Evolutionary conservation across 1,140 invertebrate genomes (phyloP).

Genomic region (Andrena cerasifolii): DNA sequence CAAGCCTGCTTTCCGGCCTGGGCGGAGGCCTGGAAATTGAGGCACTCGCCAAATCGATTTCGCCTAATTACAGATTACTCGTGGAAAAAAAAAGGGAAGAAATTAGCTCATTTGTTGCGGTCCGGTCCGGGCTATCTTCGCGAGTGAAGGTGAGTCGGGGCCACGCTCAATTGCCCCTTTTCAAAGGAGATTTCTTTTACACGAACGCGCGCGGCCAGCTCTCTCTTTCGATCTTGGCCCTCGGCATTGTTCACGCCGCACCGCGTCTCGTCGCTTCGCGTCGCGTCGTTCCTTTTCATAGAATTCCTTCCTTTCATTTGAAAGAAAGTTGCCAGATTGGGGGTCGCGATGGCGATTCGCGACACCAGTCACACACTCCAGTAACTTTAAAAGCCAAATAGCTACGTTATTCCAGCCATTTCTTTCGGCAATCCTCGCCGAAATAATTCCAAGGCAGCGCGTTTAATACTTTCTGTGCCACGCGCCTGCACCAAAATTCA

Average conservation of each 20-base stretch:
- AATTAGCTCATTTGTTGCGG: background rate
- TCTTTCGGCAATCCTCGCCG: background rate
- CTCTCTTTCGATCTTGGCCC: constrained; percentile 16
- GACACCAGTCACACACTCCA: background rate
- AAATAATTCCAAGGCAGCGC: background rate
- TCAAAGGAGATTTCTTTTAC: constrained; percentile 19
- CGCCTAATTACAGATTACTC: background rate
- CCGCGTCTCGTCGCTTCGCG: background rate
- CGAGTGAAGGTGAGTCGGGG: background rate
- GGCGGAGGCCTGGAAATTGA: background rate
- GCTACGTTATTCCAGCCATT: constrained; percentile 13
- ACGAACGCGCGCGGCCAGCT: constrained; percentile 24
- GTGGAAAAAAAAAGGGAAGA: background rate
- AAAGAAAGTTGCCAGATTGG: constrained; percentile 9
- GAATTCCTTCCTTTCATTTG: constrained; percentile 5
- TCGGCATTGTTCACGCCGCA: constrained; percentile 27
- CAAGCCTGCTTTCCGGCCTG: background rate
- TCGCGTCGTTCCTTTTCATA: constrained; percentile 3
- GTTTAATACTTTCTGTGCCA: background rate
- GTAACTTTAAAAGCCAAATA: background rate
- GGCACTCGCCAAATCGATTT: background rate
- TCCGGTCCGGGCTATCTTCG: background rate
- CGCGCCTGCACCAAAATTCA: no score
- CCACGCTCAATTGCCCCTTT: constrained; percentile 35
- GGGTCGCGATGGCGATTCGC: background rate